Conservation (phyloP, 2,797 vertebrate genomes). For the Chrosomus eos region DNA sequence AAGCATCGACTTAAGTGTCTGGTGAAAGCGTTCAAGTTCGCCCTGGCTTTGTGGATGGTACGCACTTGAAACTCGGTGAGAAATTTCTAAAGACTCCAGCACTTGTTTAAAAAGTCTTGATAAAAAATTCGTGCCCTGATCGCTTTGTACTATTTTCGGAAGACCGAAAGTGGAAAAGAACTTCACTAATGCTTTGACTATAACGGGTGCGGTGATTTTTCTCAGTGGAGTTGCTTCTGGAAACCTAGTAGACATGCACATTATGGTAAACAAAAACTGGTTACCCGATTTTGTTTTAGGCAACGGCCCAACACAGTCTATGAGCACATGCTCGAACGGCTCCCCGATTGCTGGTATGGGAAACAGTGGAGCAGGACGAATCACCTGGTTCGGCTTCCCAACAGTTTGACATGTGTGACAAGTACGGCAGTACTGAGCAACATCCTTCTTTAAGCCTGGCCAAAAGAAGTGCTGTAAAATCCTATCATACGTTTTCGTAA, state of each 20-base stretch:
- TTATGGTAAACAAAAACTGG: not conserved
- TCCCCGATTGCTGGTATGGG: not conserved
- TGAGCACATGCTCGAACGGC: not conserved
- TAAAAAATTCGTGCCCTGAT: too few relatives aligned
- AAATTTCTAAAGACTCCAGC: not conserved
- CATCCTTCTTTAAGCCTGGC: not conserved
- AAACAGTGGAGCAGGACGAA: not conserved
- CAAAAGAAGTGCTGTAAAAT: not conserved
- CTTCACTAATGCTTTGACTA: not conserved
- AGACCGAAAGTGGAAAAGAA: not conserved
- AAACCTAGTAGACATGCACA: not conserved
- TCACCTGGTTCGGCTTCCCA: not conserved
- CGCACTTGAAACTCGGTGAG: not conserved
- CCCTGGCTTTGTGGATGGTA: not conserved
- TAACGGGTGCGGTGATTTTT: not conserved
- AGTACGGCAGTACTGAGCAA: not conserved
- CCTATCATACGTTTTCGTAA: not conserved
- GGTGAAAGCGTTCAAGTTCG: not conserved
- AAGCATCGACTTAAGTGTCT: not conserved
- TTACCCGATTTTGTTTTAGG: not conserved
- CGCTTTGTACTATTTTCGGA: not conserved
- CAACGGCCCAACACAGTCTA: not conserved
- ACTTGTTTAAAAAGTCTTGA: not conserved
- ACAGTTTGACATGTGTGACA: conserved; percentile 1
- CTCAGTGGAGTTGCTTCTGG: not conserved